Conservation (phyloP, 2,113 vertebrate species). For the Nerophis lumbriciformis region DNA sequence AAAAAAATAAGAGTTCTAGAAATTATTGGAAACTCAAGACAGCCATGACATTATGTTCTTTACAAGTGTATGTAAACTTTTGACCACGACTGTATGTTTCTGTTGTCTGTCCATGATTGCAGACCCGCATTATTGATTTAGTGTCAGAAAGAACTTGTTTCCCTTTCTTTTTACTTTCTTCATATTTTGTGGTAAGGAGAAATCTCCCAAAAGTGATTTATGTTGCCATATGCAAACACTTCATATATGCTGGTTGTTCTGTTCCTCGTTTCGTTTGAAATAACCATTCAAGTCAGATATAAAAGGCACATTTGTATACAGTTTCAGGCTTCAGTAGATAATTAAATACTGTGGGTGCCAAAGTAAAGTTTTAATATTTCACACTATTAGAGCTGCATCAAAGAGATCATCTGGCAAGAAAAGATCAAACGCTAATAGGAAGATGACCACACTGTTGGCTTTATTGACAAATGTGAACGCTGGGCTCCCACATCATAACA, state of each 20-base stretch:
- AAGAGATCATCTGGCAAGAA: constrained; percentile 5
- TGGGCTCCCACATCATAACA: background rate
- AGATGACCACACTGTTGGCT: constrained; percentile 6
- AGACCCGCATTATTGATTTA: no score
- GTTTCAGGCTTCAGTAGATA: background rate
- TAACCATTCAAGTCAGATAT: constrained; percentile 6
- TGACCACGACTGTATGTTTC: no score
- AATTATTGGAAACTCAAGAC: no score
- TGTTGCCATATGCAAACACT: constrained; percentile 18
- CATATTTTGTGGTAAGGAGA: background rate
- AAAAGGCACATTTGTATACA: constrained; percentile 4
- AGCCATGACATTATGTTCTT: no score
- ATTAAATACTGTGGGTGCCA: constrained; percentile 17
- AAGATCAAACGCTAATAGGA: constrained; percentile 22
- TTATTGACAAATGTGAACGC: constrained; percentile 12
- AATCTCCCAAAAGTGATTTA: constrained; percentile 6
- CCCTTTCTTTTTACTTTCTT: background rate
- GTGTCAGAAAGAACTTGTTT: background rate
- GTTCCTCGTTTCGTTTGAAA: constrained; percentile 6
- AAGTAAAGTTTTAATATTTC: constrained; percentile 19
- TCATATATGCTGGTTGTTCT: constrained; percentile 4
- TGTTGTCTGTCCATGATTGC: no score
- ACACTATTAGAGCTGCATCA: constrained; percentile 9
- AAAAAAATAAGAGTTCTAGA: no score
- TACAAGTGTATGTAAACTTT: no score